These are phyloP conservation scores for Akabosia matsudoensis DNA, from an alignment of 1,140 invertebrate species.

Conservation along the genomic window DNA sequence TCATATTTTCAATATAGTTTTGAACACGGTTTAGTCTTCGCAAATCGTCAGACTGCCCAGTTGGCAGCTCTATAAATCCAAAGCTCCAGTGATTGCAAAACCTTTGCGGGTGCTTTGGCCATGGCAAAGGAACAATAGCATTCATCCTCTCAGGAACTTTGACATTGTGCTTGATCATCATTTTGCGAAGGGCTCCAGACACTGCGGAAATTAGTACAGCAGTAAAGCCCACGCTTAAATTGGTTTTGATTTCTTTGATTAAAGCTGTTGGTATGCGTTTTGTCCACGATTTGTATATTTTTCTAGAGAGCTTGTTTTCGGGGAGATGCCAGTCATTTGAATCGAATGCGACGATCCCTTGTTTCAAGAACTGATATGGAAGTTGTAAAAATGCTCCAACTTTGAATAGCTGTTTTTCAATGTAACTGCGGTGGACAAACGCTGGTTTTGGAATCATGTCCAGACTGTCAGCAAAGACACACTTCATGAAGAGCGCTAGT, in stretches of 20 bases:
- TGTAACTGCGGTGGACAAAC: conserved; percentile 28
- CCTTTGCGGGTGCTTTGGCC: conserved; percentile 41
- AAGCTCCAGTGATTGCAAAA: conserved; percentile 45
- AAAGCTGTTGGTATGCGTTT: conserved; percentile 34
- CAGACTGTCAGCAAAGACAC: conserved; percentile 36
- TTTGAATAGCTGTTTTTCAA: conserved; percentile 27
- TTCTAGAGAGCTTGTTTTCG: conserved; percentile 36
- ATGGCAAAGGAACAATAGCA: conserved; percentile 43
- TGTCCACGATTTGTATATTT: conserved; percentile 39
- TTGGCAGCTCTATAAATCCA: conserved; percentile 39
- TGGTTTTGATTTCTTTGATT: conserved; percentile 38
- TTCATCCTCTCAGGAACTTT: conserved; percentile 41
- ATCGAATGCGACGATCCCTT: conserved; percentile 37
- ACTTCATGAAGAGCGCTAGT: conserved; percentile 39
- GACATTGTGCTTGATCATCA: conserved; percentile 40
- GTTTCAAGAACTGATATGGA: conserved; percentile 44
- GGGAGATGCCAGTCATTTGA: conserved; percentile 43
- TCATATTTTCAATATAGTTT: conserved; percentile 37
- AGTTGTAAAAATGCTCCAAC: conserved; percentile 28
- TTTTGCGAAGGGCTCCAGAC: conserved; percentile 35
- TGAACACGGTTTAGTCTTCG: conserved; percentile 32
- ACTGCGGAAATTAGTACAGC: conserved; percentile 38
- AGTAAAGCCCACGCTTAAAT: conserved; percentile 39
- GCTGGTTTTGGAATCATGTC: conserved; percentile 36
- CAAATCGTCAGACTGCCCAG: conserved; percentile 27